Conservation (phyloP, 2,888 invertebrate species). For the Nephrotoma guestfalica region DNA sequence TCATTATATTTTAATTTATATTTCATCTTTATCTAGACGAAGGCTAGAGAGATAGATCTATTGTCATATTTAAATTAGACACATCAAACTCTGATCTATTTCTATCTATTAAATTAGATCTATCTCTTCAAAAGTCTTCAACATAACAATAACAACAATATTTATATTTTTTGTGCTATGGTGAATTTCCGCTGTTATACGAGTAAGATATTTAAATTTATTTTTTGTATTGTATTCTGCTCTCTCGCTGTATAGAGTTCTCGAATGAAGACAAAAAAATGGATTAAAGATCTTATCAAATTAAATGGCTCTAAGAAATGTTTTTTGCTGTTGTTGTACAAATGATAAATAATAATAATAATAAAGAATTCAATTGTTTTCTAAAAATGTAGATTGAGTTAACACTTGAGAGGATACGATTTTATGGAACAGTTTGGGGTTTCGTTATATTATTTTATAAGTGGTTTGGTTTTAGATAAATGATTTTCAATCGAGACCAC, state of each 20-base stretch:
- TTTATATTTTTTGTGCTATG: not conserved
- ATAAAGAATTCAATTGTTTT: not conserved
- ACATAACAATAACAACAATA: not conserved
- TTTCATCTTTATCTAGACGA: not conserved
- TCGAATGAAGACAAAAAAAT: not conserved
- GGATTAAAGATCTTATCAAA: not conserved
- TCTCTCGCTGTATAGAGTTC: not conserved
- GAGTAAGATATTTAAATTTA: not conserved
- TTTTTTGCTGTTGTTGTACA: not conserved
- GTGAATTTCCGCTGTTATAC: not conserved
- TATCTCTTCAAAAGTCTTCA: not conserved
- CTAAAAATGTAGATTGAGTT: not conserved
- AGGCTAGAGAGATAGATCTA: not conserved
- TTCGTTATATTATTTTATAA: not conserved
- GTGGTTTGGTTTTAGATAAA: not conserved
- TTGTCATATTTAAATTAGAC: not conserved
- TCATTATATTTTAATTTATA: not conserved
- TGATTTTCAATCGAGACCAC: not conserved
- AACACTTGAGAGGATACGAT: not conserved
- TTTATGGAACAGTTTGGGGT: not conserved
- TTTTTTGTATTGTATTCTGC: not conserved
- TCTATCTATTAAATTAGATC: not conserved
- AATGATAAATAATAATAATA: not conserved
- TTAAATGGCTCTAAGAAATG: not conserved
- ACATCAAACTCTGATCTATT: not conserved